Base-by-base conservation (phyloP, 2,113 vertebrate species). In the Tauraco erythrolophus region DNA sequence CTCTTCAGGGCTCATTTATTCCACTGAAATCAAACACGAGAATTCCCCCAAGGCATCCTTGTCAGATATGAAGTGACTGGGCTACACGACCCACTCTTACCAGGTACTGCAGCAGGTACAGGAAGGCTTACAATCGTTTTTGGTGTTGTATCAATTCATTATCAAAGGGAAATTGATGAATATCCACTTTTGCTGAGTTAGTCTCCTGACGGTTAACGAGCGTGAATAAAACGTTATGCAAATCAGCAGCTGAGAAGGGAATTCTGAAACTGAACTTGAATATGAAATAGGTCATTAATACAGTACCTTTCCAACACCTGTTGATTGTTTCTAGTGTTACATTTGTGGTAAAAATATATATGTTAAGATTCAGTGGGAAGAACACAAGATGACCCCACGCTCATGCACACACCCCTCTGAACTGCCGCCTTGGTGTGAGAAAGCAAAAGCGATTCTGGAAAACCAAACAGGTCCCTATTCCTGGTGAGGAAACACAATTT, bases 1-100 rank as follows among this genome's bases (percentile, higher is more conserved):
- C 84, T 94, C 70, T 92, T 92, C 91, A 92, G 91, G 95, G 74
- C 89, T 97, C 95, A 95, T 97, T 95, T 96, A 86, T 94, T 95
- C 89, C 88, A 65, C 70, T 62, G 85, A 94, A 97, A 95, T 89
- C 93, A 94, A 96, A 89, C 86, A 92, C 57, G 57, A 83, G 84
- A 92, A 91, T 92, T 95, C 92, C 89, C 91, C 50, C 41, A 79
- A 91, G 94, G 89, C 74, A 90, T 24, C 70, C 91, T 79, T 91
- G 92, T 91, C 80, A 76, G 89, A 62, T 81, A 65, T 27, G 84
- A 89, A 97, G 74, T 64, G 84, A 41, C 69, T 87, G 77, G 74
- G 75, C 95, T 95, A 57, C 75, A 68, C 4, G 0, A 88, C 69
- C 65, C 37, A 17, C 15, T 57, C 61, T 79, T 89, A 78, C 91